Percentiles rank a stretch among this genome's conserved stretches.
Evolutionary conservation across 2,113 vertebrate species (phyloP).

Genomic region (Crypturellus undulatus): DNA sequence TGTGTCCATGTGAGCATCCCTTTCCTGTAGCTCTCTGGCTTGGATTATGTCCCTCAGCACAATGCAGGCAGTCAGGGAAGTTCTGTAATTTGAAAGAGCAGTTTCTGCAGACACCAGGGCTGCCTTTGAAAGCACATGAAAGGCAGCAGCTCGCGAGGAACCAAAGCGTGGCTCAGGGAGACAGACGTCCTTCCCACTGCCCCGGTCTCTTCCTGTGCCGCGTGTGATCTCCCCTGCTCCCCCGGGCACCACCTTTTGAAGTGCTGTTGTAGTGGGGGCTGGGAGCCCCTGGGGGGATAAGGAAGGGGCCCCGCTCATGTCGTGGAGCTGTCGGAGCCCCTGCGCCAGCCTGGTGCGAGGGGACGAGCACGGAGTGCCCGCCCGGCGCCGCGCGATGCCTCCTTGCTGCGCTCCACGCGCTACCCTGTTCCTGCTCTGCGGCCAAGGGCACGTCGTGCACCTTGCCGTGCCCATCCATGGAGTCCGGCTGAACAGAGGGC

Average conservation of each 20-base stretch:
- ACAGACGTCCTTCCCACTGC: not conserved
- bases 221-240: not conserved
- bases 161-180: conserved; percentile 17
- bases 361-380: not conserved
- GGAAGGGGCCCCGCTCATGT: not conserved
- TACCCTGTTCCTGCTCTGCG: fast-evolving
- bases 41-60: not conserved
- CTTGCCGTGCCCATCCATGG: fast-evolving
- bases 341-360: fast-evolving
- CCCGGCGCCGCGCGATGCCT: fast-evolving
- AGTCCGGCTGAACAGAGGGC: not conserved
- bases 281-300: not conserved
- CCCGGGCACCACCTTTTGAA: not conserved
- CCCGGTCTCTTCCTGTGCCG: not conserved
- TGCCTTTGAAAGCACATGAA: conserved; percentile 11
- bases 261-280: not conserved
- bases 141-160: not conserved
- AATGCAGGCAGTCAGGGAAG: not conserved
- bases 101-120: not conserved
- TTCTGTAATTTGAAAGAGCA: not conserved
- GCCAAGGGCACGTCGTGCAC: fast-evolving
- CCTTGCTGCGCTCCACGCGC: no score
- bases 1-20: not conserved
- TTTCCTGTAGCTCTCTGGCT: not conserved
- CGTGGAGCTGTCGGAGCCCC: not conserved